phyloP scores from a whole-genome alignment of 2,113 vertebrate genomes.

The Blennius ocellaris region DNA sequence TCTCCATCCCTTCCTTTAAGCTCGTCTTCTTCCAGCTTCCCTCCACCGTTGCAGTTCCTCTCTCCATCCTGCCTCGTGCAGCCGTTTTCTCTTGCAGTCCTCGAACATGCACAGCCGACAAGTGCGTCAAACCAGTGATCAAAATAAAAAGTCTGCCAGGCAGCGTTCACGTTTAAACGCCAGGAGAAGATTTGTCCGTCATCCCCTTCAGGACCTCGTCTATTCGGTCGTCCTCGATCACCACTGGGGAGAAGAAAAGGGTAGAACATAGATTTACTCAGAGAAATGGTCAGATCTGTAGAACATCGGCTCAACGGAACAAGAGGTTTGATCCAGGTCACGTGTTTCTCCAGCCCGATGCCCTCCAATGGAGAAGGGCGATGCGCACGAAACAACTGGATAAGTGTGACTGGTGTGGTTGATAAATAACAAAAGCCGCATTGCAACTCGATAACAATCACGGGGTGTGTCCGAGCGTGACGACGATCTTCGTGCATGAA shows the following conservation, averaged over 20 bases:
- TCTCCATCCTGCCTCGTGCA: slow-evolving; percentile 77
- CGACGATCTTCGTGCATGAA: slow-evolving; percentile 21
- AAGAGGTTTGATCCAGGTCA: not conserved
- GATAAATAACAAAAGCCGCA: slow-evolving; percentile 7
- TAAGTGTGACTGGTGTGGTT: slow-evolving; percentile 12
- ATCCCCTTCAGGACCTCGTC: slow-evolving; percentile 98
- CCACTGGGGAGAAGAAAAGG: slow-evolving; percentile 84
- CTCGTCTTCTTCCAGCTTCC: not conserved
- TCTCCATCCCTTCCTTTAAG: slow-evolving; percentile 9
- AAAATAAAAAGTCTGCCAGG: slow-evolving; percentile 88
- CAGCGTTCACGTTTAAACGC: slow-evolving; percentile 88
- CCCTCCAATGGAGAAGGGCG: too few relatives aligned
- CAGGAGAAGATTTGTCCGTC: slow-evolving; percentile 96
- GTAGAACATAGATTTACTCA: slow-evolving; percentile 18
- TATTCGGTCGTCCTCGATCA: slow-evolving; percentile 99
- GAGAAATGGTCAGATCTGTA: not conserved
- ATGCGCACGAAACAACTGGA: too few relatives aligned
- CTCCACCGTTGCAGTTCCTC: not conserved
- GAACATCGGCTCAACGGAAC: not conserved
- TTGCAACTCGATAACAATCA: slow-evolving; percentile 27
- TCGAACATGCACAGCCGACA: slow-evolving; percentile 90
- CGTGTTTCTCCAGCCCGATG: too few relatives aligned
- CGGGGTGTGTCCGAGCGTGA: slow-evolving; percentile 55
- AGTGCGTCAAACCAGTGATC: slow-evolving; percentile 90
- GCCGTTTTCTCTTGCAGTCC: slow-evolving; percentile 81